Percentiles rank a stretch among this genome's conserved stretches.
Conservation (phyloP, 2,888 invertebrate species). For the Fragum whitleyi region DNA sequence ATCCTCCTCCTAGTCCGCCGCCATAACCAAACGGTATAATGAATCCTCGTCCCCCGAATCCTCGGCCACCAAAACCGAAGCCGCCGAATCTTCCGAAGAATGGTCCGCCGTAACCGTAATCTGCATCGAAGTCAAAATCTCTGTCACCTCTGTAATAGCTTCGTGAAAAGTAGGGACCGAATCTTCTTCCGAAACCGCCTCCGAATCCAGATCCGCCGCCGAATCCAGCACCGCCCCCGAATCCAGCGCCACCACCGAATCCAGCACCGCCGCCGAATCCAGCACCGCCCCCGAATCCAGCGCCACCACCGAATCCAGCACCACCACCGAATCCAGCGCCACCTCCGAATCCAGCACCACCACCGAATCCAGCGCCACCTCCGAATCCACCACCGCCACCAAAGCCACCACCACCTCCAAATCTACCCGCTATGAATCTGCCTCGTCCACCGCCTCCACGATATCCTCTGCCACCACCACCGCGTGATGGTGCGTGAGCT, state of each 20-base stretch:
- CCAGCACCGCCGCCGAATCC: slow-evolving; percentile 3
- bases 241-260: slow-evolving; percentile 10
- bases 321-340: background rate
- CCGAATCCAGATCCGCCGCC: background rate
- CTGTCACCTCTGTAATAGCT: background rate
- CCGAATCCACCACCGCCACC: background rate
- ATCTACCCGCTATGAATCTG: background rate
- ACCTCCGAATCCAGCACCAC: background rate
- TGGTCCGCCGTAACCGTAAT: background rate
- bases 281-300: background rate
- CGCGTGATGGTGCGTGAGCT: background rate
- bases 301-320: background rate
- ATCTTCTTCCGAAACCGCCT: background rate
- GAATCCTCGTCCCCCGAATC: background rate
- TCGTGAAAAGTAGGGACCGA: background rate
- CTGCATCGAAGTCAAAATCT: background rate
- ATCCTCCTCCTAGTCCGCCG: background rate
- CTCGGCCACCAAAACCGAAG: background rate
- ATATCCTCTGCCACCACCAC: background rate
- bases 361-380: background rate
- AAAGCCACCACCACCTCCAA: background rate
- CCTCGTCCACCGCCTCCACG: background rate
- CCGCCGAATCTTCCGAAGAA: slow-evolving; percentile 1
- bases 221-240: slow-evolving; percentile 3
- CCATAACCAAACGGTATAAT: background rate